Percentiles rank a stretch among this genome's conserved stretches.
phyloP scores from a whole-genome alignment of 2,797 vertebrate genomes.

The Ammospiza maritima region DNA sequence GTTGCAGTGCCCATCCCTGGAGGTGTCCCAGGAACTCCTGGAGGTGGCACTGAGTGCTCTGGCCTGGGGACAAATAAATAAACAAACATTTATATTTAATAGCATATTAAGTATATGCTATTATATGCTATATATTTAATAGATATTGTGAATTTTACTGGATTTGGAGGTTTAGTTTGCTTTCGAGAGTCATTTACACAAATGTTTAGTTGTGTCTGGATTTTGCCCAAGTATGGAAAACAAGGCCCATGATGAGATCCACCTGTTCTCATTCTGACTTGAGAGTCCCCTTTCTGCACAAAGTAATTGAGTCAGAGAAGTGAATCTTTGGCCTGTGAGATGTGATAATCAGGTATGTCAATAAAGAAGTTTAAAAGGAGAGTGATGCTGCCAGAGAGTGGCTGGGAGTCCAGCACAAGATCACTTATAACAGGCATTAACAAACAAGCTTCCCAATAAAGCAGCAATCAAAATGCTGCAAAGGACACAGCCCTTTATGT shows the following conservation, averaged over 20 bases:
- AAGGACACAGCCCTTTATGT: rapidly evolving
- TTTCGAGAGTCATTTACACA: background rate
- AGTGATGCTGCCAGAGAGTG: background rate
- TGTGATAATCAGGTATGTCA: background rate
- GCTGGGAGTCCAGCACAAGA: background rate
- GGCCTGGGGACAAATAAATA: background rate
- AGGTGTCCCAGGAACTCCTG: background rate
- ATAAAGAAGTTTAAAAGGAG: background rate
- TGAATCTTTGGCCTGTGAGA: background rate
- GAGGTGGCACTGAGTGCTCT: background rate
- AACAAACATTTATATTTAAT: background rate
- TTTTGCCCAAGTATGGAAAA: background rate
- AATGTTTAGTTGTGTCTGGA: background rate
- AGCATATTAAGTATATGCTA: background rate
- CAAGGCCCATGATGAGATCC: background rate
- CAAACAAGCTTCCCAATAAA: background rate
- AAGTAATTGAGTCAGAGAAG: background rate
- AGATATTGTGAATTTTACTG: background rate
- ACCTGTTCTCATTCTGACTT: background rate
- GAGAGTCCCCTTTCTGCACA: background rate
- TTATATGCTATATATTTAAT: no score
- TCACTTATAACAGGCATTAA: background rate
- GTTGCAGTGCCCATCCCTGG: background rate
- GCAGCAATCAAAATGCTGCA: background rate
- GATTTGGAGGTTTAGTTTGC: background rate